These are phyloP conservation scores for Drosophila trapezifrons DNA, from an alignment of 1,140 invertebrate genomes.

Conservation along the genomic window DNA sequence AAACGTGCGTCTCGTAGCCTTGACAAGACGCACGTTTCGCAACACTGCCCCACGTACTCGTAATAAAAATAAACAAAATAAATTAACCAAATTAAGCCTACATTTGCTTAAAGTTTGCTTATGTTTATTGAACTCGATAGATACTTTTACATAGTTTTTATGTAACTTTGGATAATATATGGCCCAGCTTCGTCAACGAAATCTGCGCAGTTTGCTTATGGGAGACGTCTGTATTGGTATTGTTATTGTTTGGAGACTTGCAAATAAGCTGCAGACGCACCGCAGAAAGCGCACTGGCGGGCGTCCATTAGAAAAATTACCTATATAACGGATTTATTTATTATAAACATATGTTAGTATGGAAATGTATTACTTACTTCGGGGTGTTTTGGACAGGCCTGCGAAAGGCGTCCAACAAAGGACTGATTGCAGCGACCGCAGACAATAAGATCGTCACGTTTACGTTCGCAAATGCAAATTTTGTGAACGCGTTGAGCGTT, in stretches of 20 bases:
- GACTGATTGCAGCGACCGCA: constrained; percentile 47
- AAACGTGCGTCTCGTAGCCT: constrained; percentile 2
- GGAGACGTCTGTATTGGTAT: not conserved
- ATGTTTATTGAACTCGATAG: not conserved
- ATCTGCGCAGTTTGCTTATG: not conserved
- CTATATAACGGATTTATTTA: constrained; percentile 12
- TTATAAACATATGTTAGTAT: not conserved
- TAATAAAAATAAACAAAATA: too few relatives aligned
- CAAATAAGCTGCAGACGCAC: constrained; percentile 30
- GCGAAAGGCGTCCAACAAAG: constrained; percentile 50
- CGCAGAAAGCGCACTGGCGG: constrained; percentile 60
- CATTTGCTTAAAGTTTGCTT: not conserved
- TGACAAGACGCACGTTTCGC: not conserved
- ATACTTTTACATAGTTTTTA: constrained; percentile 2
- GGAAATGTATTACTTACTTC: constrained; percentile 27
- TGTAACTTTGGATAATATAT: not conserved
- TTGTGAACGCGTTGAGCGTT: not conserved
- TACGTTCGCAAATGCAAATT: constrained; percentile 54
- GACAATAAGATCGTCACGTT: constrained; percentile 29
- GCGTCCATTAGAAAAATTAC: constrained; percentile 58
- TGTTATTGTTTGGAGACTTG: constrained; percentile 9
- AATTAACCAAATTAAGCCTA: not conserved
- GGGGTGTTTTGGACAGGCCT: constrained; percentile 50
- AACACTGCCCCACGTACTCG: too few relatives aligned
- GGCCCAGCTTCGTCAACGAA: constrained; percentile 30